Conservation (phyloP, 1,140 invertebrate species). For the Macrobrachium nipponense region DNA sequence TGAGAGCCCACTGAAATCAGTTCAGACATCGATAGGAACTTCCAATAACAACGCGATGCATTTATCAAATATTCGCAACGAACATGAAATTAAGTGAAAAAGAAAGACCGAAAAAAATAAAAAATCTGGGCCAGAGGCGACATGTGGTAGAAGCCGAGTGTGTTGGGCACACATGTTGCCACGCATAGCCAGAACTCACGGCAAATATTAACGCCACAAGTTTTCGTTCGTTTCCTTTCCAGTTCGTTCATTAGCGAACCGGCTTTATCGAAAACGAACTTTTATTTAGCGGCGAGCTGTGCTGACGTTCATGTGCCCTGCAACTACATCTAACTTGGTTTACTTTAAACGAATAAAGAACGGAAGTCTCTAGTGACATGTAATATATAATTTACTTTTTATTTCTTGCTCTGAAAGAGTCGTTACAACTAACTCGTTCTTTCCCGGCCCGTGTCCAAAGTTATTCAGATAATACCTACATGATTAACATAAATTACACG, state of each 20-base stretch:
- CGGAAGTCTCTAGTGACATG: too few relatives aligned
- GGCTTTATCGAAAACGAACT: too few relatives aligned
- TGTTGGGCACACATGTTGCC: conserved; percentile 37
- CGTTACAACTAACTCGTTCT: too few relatives aligned
- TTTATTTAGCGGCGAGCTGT: too few relatives aligned
- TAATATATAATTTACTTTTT: too few relatives aligned
- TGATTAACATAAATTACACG: conserved; percentile 32
- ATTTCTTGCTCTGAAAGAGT: too few relatives aligned
- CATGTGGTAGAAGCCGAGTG: conserved; percentile 21
- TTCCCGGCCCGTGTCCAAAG: background rate
- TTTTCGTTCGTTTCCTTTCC: background rate
- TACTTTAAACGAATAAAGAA: too few relatives aligned
- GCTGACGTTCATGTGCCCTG: too few relatives aligned
- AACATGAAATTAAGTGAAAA: conserved; percentile 15
- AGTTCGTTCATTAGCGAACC: background rate
- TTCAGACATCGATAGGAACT: too few relatives aligned
- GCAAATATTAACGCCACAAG: background rate
- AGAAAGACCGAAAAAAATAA: conserved; percentile 24
- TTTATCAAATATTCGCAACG: background rate
- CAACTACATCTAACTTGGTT: too few relatives aligned
- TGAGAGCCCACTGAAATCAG: too few relatives aligned
- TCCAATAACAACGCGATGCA: too few relatives aligned
- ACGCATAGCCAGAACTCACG: background rate
- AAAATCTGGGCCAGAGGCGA: background rate
- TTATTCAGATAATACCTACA: conserved; percentile 30